Base-by-base conservation (phyloP, 2,113 vertebrate species). In the Phrynosoma blainvillii region DNA sequence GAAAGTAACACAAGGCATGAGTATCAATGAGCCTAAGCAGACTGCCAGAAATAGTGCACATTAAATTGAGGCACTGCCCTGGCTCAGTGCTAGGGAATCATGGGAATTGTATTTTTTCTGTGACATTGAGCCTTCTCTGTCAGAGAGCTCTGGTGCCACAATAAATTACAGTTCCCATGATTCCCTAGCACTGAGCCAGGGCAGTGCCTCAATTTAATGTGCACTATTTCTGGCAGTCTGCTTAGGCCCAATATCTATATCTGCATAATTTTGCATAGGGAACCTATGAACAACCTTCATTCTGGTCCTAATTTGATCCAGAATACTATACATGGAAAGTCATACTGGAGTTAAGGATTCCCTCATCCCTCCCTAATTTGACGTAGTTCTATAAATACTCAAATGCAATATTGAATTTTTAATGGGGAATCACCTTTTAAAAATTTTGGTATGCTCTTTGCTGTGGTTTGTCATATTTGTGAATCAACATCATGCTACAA, bases 401-500 rank as follows among this genome's bases (percentile, higher is more conserved):
- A 87, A 70, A 88, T 21, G 56, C 40, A 54, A 18, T 21, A 56
- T n/a, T 85, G 84, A 90, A 36, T 66, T 85, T 65, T 79, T 42
- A 47, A 42, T 8, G 18, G 10, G 56, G 54, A 90, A 90, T 27
- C 87, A 56, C 77, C 92, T 95, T 90, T 79, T 92, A 30, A 74
- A 77, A 32, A 88, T 88, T 59, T 25, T 40, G 54, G n/a, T 56
- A 30, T 68, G 30, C 65, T 84, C 40, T 84, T 54, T 54, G 25
- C n/a, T 70, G 62, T 54, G 88, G 84, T 93, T 95, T 93, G 94
- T 95, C 95, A 86, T 81, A 93, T 92, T 95, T 94, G 93, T 92
- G 90, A 86, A 95, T 95, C 95, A 94, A 90, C 87, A 90, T 90
- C 94, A 96, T 94, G 89, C 89, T 66, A 90, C 89, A 89, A 93